phyloP scores from a whole-genome alignment of 2,797 vertebrate genomes.

The Neopelma chrysocephalum region DNA sequence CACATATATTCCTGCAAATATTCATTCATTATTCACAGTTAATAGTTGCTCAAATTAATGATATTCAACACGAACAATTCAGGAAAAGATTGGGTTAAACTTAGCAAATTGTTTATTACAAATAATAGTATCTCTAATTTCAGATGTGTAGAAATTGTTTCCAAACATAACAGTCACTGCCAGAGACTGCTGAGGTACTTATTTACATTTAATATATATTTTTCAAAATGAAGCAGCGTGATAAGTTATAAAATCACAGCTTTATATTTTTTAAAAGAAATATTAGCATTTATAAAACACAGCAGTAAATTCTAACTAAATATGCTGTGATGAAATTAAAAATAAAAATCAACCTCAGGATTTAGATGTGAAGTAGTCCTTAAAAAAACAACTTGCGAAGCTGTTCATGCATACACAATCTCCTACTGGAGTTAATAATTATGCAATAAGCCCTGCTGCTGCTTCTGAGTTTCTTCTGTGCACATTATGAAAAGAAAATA shows the following conservation, averaged over 20 bases:
- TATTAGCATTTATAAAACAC: background rate
- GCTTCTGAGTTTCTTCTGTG: constrained; percentile 2
- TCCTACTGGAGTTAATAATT: constrained; percentile 16
- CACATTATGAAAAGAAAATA: background rate
- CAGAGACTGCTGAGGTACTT: background rate
- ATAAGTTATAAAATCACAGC: background rate
- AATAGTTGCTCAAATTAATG: background rate
- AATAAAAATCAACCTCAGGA: background rate
- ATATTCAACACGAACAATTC: background rate
- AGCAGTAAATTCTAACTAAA: background rate
- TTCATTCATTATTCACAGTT: background rate
- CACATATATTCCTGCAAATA: background rate
- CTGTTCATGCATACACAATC: background rate
- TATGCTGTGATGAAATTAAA: background rate
- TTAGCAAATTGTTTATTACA: background rate
- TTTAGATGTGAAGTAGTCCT: background rate
- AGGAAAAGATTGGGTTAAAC: background rate
- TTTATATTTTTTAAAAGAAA: background rate
- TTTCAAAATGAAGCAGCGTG: background rate
- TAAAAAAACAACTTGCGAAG: background rate
- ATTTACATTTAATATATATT: background rate
- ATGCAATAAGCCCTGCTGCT: background rate
- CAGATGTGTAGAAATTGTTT: background rate
- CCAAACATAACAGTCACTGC: background rate
- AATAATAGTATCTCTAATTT: background rate